Base-by-base conservation (phyloP, 2,797 vertebrate genomes). In the Spatula clypeata region DNA sequence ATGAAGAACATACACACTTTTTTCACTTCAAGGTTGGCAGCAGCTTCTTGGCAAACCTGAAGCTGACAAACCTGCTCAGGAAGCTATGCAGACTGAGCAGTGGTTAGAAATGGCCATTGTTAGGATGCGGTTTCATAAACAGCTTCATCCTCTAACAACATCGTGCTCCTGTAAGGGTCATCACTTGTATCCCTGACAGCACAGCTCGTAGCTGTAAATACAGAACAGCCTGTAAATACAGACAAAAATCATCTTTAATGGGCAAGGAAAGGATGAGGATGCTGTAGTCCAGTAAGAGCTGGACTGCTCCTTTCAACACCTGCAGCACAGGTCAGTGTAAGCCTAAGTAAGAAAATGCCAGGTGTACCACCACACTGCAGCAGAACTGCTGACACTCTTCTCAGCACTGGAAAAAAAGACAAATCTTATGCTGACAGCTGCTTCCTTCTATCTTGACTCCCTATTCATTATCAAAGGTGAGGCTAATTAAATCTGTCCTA, bases 381-480 rank as follows among this genome's bases (percentile, higher is more conserved):
- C 5, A 85, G 58, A 90, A 85, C 44, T 67, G 57, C 49, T 91
- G 80, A 54, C 15, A 42, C 32, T 42, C 17, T 55, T 77, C 65
- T 69, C 70, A 81, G 73, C 32, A 19, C 44, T 75, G 58, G 32
- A 88, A 88, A 88, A 88, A 93, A 92, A 89, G 74, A 81, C 51
- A 89, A 82, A 85, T 70, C 45, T 74, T 74, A 60, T 29, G 57
- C 74, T 91, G 64, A 93, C 92, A 88, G 82, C 88, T 91, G 79
- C 55, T 76, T 90, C 72, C 76, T 94, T 93, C 89, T 76, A 75
- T n/a, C 45, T 94, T 86, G 89, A 91, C 47, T 84, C 69, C 65
- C 73, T 86, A 53, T 57, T 94, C 76, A 84, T 96, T 94, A 92
- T 77, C 79, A 89, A 89, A 94, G 75, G 90, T 90, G 86, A 88